Evolutionary conservation across 1,140 invertebrate species (phyloP).

Genomic region (Branchinecta lynchi): DNA sequence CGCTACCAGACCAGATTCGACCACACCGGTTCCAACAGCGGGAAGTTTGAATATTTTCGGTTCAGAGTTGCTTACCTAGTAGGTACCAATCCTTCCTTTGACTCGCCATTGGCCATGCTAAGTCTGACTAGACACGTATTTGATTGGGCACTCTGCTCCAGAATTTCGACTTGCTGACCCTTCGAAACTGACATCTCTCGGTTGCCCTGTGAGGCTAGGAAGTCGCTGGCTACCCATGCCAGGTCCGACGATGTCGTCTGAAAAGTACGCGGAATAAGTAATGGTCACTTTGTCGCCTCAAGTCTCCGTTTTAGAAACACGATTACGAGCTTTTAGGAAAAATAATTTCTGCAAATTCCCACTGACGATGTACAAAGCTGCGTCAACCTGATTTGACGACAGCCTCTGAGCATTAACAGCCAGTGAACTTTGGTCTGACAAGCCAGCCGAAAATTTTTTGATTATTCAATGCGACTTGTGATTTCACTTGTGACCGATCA

Average conservation of each 20-base stretch:
- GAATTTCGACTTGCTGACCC: constrained; percentile 79
- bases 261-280: constrained; percentile 22
- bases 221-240: constrained; percentile 71
- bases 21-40: too few relatives aligned
- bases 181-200: constrained; percentile 61
- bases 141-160: constrained; percentile 46
- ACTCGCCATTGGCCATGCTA: constrained; percentile 36
- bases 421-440: neutral
- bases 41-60: constrained; percentile 33
- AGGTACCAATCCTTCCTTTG: constrained; percentile 66
- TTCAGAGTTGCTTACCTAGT: constrained; percentile 42
- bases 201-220: constrained; percentile 46
- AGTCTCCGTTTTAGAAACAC: too few relatives aligned
- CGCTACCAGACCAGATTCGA: too few relatives aligned
- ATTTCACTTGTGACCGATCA: too few relatives aligned
- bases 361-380: neutral
- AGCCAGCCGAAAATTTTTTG: neutral
- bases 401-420: too few relatives aligned
- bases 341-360: neutral
- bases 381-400: neutral
- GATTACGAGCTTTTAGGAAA: too few relatives aligned
- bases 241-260: constrained; percentile 45
- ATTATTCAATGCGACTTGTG: too few relatives aligned
- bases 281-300: neutral
- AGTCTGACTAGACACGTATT: constrained; percentile 35